Percentiles rank a stretch among this genome's conserved stretches.
Conservation (phyloP, 53 echinoderm and acorn worm species). For the Paracentrotus lividus region DNA sequence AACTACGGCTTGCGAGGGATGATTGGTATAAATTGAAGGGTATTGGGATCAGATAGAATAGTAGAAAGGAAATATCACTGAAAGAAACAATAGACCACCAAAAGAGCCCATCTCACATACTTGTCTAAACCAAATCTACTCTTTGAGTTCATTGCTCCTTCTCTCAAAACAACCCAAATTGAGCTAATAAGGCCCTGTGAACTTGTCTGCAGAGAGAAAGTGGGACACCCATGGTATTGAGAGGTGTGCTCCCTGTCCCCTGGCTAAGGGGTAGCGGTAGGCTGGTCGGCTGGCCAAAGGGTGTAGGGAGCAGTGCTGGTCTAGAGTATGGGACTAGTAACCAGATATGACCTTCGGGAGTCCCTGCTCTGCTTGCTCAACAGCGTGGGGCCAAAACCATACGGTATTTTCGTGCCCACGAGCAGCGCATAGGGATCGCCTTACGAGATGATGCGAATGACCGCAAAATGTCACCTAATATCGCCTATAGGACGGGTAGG, state of each 20-base stretch:
- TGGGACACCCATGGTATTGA: conserved; percentile 56
- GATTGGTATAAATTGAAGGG: conserved; percentile 60
- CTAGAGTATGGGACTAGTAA: conserved; percentile 53
- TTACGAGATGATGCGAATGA: conserved; percentile 71
- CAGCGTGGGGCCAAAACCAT: conserved; percentile 73
- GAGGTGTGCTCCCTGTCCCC: conserved; percentile 15
- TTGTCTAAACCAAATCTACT: conserved; percentile 42
- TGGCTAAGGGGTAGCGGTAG: conserved; percentile 26
- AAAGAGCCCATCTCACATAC: conserved; percentile 57
- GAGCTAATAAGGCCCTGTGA: conserved; percentile 73
- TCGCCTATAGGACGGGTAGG: conserved; percentile 65
- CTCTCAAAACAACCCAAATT: conserved; percentile 73
- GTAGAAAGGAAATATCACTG: conserved; percentile 50
- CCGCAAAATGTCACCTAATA: conserved; percentile 74
- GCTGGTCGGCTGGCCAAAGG: conserved; percentile 38
- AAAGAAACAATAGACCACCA: conserved; percentile 62
- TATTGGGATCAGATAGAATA: conserved; percentile 34
- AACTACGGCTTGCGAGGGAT: conserved; percentile 43
- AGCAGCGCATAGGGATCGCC: conserved; percentile 65
- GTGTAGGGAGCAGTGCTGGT: conserved; percentile 44
- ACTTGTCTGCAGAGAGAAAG: conserved; percentile 49
- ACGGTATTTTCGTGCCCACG: conserved; percentile 65
- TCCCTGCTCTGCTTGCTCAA: conserved; percentile 64
- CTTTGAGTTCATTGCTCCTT: conserved; percentile 66
- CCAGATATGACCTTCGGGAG: conserved; percentile 74